Evolutionary conservation across 2,888 invertebrate species (phyloP).

Genomic region (Pandemis corylana): DNA sequence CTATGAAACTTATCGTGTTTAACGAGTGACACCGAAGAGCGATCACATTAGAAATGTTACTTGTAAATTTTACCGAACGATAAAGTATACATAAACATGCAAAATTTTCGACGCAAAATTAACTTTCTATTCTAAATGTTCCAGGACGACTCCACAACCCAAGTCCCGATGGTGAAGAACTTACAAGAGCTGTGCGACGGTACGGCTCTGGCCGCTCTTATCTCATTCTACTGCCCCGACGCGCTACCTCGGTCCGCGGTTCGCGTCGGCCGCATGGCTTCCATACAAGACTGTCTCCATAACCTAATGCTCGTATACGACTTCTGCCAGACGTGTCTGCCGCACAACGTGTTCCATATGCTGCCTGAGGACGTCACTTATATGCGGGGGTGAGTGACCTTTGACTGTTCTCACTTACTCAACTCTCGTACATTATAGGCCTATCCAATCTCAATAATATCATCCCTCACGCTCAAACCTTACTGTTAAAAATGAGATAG

Average conservation of each 20-base stretch:
- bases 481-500: too few relatives aligned
- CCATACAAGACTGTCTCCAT: slow-evolving; percentile 95
- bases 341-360: slow-evolving; percentile 96
- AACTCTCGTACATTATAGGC: too few relatives aligned
- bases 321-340: slow-evolving; percentile 94
- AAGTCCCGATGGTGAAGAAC: slow-evolving; percentile 90
- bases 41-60: too few relatives aligned
- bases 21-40: too few relatives aligned
- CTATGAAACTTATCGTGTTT: too few relatives aligned
- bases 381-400: slow-evolving; percentile 90
- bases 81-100: too few relatives aligned
- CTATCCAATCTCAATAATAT: too few relatives aligned
- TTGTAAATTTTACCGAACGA: too few relatives aligned
- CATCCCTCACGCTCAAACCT: too few relatives aligned
- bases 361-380: slow-evolving; percentile 98
- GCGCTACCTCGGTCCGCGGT: slow-evolving; percentile 82
- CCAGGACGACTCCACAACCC: slow-evolving; percentile 83
- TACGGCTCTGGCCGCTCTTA: slow-evolving; percentile 93
- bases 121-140: not conserved
- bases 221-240: slow-evolving; percentile 93
- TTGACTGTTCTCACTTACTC: too few relatives aligned
- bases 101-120: not conserved
- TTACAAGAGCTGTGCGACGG: slow-evolving; percentile 96
- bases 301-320: slow-evolving; percentile 95
- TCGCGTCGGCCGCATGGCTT: slow-evolving; percentile 86